Conservation (phyloP, 2,113 vertebrate species). For the Antechinus stuartii region DNA sequence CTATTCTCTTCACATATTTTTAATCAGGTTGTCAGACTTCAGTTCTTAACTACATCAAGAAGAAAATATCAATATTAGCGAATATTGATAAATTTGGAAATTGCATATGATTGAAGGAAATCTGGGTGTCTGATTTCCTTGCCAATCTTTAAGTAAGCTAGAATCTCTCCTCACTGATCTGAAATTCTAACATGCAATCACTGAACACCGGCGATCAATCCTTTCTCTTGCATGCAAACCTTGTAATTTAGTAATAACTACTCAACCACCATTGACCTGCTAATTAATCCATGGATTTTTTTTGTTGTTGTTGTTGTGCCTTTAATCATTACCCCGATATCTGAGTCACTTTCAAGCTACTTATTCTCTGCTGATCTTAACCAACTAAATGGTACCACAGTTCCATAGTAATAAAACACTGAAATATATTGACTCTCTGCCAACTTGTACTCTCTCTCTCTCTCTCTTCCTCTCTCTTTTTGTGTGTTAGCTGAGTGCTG, state of each 20-base stretch:
- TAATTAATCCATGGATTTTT: slow-evolving; percentile 88
- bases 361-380: slow-evolving; percentile 81
- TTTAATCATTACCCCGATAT: slow-evolving; percentile 84
- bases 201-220: slow-evolving; percentile 80
- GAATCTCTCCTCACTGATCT: slow-evolving; percentile 63
- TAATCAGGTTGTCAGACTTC: slow-evolving; percentile 57
- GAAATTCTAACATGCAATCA: slow-evolving; percentile 68
- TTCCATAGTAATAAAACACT: slow-evolving; percentile 87
- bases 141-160: slow-evolving; percentile 66
- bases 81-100: slow-evolving; percentile 56
- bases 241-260: slow-evolving; percentile 87
- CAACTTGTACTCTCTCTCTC: slow-evolving; percentile 70
- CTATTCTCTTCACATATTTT: slow-evolving; percentile 28
- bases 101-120: slow-evolving; percentile 64
- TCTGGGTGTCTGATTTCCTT: slow-evolving; percentile 61
- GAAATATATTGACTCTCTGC: slow-evolving; percentile 87
- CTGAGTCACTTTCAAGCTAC: slow-evolving; percentile 83
- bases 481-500: slow-evolving; percentile 73
- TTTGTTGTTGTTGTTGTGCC: slow-evolving; percentile 74
- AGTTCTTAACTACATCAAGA: slow-evolving; percentile 58
- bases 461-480: slow-evolving; percentile 75
- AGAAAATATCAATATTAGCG: slow-evolving; percentile 28
- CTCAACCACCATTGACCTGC: slow-evolving; percentile 84
- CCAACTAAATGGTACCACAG: slow-evolving; percentile 84
- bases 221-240: slow-evolving; percentile 79